These are phyloP conservation scores for Scaeva pyrastri DNA, from an alignment of 2,888 invertebrate species.

Conservation along the genomic window DNA sequence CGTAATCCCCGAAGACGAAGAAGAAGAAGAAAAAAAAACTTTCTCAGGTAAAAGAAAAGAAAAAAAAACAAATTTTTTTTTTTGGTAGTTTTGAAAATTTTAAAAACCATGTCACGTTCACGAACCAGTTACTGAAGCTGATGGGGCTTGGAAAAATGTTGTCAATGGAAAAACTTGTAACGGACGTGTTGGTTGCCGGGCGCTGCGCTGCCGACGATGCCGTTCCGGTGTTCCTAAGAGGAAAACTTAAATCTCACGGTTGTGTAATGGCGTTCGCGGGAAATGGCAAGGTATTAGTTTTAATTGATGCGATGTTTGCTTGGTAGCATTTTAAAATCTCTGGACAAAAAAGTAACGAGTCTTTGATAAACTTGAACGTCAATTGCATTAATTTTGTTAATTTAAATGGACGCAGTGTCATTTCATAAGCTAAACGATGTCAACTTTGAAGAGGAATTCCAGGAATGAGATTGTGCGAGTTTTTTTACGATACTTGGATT, in stretches of 20 bases:
- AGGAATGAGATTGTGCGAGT: not conserved
- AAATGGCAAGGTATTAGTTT: conserved; percentile 61
- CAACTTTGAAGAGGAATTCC: not conserved
- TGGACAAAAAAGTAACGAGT: not conserved
- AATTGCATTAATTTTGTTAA: conserved; percentile 3
- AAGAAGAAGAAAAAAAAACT: not conserved
- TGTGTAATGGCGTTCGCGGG: conserved; percentile 52
- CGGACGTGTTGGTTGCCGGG: not conserved
- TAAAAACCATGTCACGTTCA: conserved; percentile 22
- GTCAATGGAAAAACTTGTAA: conserved; percentile 27
- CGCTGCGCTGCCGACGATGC: not conserved
- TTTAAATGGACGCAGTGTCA: not conserved
- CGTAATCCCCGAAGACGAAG: not conserved
- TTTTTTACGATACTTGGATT: too few relatives aligned
- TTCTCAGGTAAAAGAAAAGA: not conserved
- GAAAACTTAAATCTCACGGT: conserved; percentile 42
- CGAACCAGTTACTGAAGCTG: conserved; percentile 22
- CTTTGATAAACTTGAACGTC: conserved; percentile 11
- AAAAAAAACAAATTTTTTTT: not conserved
- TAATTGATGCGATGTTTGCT: conserved; percentile 70
- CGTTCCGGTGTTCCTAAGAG: not conserved
- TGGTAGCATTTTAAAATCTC: conserved; percentile 57
- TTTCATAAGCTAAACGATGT: not conserved
- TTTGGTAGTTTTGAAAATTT: conserved; percentile 19
- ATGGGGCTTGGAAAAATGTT: conserved; percentile 20